Percentiles rank a stretch among this genome's conserved stretches.
Evolutionary conservation across 2,888 invertebrate genomes (phyloP).

Genomic region (Diarsia dahlii): DNA sequence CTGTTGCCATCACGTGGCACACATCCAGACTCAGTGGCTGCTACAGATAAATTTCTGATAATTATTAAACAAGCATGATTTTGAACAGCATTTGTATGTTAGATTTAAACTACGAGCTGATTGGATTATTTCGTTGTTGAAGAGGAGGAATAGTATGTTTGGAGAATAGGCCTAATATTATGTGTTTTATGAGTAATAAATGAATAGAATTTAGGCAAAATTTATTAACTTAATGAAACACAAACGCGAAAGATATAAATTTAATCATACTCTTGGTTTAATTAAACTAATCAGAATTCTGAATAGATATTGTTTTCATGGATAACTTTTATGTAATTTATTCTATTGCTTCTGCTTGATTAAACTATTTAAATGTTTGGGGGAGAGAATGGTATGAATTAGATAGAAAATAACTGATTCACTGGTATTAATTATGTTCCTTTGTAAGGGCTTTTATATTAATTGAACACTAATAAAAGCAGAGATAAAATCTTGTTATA

Average conservation of each 20-base stretch:
- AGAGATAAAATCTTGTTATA: constrained; percentile 16
- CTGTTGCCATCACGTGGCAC: neutral
- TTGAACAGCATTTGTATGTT: neutral
- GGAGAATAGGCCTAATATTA: neutral
- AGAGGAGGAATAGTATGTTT: neutral
- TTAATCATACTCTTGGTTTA: constrained; percentile 40
- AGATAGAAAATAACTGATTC: constrained; percentile 41
- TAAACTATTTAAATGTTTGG: constrained; percentile 52
- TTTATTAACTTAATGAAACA: constrained; percentile 49
- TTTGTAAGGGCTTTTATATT: constrained; percentile 13
- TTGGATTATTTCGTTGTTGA: constrained; percentile 6
- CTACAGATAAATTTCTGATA: neutral
- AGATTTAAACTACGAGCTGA: neutral
- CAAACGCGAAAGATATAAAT: constrained; percentile 34
- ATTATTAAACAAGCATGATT: neutral
- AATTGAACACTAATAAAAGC: constrained; percentile 1
- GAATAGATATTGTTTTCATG: constrained; percentile 39
- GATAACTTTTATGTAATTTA: constrained; percentile 43
- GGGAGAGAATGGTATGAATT: constrained; percentile 37
- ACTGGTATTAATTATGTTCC: constrained; percentile 41
- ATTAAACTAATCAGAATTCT: constrained; percentile 49
- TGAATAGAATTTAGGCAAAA: constrained; percentile 24
- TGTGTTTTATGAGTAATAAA: constrained; percentile 30
- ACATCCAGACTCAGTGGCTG: neutral
- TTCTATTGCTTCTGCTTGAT: constrained; percentile 53